Evolutionary conservation across 2,888 invertebrate genomes (phyloP).

Genomic region (Leuctra nigra): DNA sequence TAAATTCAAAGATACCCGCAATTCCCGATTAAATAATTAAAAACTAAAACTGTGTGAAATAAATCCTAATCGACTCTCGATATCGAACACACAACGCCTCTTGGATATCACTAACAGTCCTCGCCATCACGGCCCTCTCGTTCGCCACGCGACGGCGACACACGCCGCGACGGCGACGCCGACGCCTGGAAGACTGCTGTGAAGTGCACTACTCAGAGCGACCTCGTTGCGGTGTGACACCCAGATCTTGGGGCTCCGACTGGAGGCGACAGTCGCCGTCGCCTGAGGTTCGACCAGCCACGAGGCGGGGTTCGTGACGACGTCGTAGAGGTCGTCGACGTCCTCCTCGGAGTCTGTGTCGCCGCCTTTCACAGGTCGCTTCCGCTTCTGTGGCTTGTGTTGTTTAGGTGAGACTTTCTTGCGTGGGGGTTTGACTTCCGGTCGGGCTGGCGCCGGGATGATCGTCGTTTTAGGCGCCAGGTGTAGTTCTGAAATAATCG

Average conservation of each 20-base stretch:
- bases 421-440: conserved; percentile 19
- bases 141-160: background rate
- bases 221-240: conserved; percentile 21
- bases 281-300: conserved; percentile 23
- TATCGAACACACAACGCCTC: no score
- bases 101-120: no score
- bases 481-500: conserved; percentile 27
- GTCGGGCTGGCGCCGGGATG: conserved; percentile 22
- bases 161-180: background rate
- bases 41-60: no score
- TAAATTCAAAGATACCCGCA: no score
- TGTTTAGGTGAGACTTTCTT: conserved; percentile 18
- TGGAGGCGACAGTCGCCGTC: conserved; percentile 18
- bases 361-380: conserved; percentile 17
- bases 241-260: conserved; percentile 19
- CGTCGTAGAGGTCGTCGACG: background rate
- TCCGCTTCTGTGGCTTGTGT: conserved; percentile 19
- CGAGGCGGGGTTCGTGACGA: conserved; percentile 17
- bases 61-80: no score
- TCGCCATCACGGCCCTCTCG: no score
- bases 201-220: conserved; percentile 2
- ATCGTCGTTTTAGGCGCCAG: conserved; percentile 27
- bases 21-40: no score
- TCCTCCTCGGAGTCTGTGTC: conserved; percentile 13
- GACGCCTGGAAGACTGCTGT: conserved; percentile 24